Conservation (phyloP, 1,140 invertebrate genomes). For the Nasonia giraulti region DNA sequence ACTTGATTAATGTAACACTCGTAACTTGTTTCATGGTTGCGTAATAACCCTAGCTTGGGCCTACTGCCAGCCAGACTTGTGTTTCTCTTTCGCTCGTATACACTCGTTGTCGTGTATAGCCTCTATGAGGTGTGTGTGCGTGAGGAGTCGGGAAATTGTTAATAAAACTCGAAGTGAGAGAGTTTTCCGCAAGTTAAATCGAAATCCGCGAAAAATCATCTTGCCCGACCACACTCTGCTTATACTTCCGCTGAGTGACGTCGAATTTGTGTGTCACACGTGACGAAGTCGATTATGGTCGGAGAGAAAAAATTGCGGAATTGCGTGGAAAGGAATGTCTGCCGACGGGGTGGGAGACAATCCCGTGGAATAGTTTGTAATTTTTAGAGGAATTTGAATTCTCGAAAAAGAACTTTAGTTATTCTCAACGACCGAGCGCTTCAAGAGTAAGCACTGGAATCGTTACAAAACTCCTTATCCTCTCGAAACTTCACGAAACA, state of each 20-base stretch:
- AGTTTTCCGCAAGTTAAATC: constrained; percentile 58
- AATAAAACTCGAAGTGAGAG: background rate
- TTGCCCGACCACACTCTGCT: background rate
- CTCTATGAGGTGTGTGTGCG: background rate
- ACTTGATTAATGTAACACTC: constrained; percentile 63
- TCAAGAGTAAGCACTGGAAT: too few species aligned
- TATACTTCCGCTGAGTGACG: background rate
- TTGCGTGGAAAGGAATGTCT: background rate
- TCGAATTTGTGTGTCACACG: background rate
- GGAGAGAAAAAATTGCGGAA: background rate
- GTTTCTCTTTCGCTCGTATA: constrained; percentile 40
- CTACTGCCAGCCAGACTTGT: constrained; percentile 40
- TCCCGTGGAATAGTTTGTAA: too few species aligned
- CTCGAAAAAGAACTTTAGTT: too few species aligned
- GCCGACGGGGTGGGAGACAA: too few species aligned
- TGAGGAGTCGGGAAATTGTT: constrained; percentile 1
- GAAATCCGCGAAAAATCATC: constrained; percentile 52
- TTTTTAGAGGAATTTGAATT: too few species aligned
- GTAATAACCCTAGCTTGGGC: constrained; percentile 58
- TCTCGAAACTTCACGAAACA: too few species aligned
- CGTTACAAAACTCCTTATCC: too few species aligned
- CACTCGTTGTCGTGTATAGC: background rate
- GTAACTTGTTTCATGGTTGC: constrained; percentile 63
- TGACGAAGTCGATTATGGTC: background rate
- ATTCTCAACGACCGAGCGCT: too few species aligned